Evolutionary conservation across 2,797 vertebrate species (phyloP), one percentile per base, ranked within the genome.

Genomic region (Enteromius trimaculatus): DNA sequence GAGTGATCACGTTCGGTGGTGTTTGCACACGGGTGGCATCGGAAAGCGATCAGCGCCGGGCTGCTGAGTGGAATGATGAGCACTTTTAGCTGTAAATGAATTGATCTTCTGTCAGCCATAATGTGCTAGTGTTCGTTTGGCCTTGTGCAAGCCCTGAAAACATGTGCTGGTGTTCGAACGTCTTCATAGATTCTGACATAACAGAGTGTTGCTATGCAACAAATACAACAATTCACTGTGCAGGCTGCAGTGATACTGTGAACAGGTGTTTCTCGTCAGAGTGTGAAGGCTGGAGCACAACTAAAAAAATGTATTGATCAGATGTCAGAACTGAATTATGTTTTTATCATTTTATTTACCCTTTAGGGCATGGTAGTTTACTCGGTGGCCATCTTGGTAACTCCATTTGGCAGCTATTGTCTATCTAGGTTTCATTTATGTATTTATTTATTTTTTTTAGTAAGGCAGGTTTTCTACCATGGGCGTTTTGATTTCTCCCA

Each of bases 31-130:
- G 92, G 87, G 86, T 87, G 39, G 88, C 87, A 88, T 89, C 80
- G 60, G 66, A 79, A 83, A 83, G 81, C 44, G 60, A 69, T 84
- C 87, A 44, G 87, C 42, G 1, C 17, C 19, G 17, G 34, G 79
- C 68, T 64, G 80, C 70, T 77, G 83, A 81, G 79, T 82, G 79
- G 69, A 87, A 88, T 81, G 84, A 89, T 90, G 90, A 90, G 91
- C 87, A 91, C 91, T 90, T 76, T 90, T 85, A 90, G 87, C 87
- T 88, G 89, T 86, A 80, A 90, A 90, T 82, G 83, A 86, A 93
- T 92, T 93, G 93, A 95, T 94, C 69, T 83, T 34, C 88, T 91
- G 92, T 93, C 93, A 90, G 88, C 82, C 39, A 81, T 21, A 47
- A 87, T 88, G 89, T 87, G 91, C 91, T 88, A 76, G 79, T n/a